These are phyloP conservation scores for Poecilia wingei DNA, from an alignment of 2,797 vertebrate genomes.

Conservation along the genomic window DNA sequence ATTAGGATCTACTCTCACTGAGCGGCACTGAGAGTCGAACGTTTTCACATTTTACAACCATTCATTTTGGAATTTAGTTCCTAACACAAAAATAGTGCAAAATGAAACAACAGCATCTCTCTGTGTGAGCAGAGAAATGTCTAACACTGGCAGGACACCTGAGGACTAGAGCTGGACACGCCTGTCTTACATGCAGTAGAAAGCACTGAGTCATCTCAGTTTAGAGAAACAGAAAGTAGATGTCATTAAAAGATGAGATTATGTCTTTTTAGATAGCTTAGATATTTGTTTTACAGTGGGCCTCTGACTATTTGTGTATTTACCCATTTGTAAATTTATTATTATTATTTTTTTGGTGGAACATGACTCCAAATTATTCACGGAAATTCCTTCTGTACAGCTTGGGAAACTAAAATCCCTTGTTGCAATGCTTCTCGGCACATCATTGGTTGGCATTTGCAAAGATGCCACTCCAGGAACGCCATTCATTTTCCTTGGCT, in stretches of 20 bases:
- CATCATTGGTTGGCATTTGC: neutral
- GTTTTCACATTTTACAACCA: neutral
- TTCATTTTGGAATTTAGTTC: neutral
- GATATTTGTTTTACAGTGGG: neutral
- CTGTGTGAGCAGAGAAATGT: too few relatives aligned
- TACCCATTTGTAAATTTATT: neutral
- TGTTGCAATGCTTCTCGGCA: neutral
- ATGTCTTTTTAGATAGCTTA: neutral
- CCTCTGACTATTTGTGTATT: too few relatives aligned
- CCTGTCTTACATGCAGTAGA: neutral
- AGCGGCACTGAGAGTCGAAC: neutral
- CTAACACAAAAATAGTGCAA: neutral
- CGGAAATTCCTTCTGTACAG: neutral
- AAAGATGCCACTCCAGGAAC: neutral
- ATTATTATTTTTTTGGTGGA: neutral
- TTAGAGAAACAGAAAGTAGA: neutral
- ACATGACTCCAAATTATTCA: neutral
- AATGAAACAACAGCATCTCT: neutral
- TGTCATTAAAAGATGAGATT: neutral
- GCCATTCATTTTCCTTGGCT: neutral
- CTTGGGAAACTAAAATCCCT: neutral
- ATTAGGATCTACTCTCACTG: neutral
- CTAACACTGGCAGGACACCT: too few relatives aligned
- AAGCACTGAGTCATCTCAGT: neutral
- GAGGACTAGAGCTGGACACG: too few relatives aligned